A percentile compares a stretch with the other conserved stretches of the same genome.
phyloP scores from a whole-genome alignment of 2,888 invertebrate species.

The Calameuta idolon region DNA sequence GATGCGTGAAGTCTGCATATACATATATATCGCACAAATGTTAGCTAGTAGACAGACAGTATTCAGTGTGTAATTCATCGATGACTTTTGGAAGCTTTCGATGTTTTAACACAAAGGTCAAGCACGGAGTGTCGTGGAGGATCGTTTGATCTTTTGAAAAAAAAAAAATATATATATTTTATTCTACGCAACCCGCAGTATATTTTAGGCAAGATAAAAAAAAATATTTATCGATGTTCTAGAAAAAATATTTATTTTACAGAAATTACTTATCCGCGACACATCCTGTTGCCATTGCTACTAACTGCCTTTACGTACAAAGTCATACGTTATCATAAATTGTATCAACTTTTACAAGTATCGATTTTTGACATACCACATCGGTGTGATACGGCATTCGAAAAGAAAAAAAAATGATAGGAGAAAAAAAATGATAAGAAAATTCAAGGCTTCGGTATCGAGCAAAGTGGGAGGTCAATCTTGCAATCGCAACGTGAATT shows the following conservation, averaged over 20 bases:
- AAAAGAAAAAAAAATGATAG: background rate
- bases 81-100: background rate
- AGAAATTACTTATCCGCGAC: background rate
- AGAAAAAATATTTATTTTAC: background rate
- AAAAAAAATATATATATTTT: background rate
- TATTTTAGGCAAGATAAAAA: background rate
- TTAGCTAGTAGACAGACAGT: background rate
- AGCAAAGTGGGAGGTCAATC: background rate
- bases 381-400: background rate
- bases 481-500: conserved; percentile 24
- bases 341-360: background rate
- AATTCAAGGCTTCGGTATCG: background rate
- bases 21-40: background rate
- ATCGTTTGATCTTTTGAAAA: background rate
- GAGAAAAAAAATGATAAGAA: background rate
- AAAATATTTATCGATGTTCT: background rate
- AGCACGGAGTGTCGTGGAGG: background rate
- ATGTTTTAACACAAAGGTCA: background rate
- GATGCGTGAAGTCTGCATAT: background rate
- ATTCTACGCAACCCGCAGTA: background rate
- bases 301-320: background rate
- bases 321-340: background rate
- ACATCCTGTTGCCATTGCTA: background rate
- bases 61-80: background rate
- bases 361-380: background rate